Conservation (phyloP, 2,113 vertebrate species). For the Entelurus aequoreus region DNA sequence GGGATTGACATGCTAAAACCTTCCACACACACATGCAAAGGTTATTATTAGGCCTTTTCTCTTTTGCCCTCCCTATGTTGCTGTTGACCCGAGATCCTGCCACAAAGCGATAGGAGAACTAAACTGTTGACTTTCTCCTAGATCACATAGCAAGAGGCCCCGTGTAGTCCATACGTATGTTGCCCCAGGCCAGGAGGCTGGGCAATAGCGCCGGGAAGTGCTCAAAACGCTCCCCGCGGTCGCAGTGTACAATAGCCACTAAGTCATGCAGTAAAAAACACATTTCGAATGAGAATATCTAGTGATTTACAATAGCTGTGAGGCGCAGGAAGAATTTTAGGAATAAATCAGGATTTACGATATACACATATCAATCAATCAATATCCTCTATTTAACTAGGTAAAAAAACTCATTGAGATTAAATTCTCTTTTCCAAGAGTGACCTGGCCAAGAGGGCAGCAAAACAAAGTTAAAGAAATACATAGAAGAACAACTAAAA, state of each 20-base stretch:
- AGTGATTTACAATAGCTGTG: too few relatives aligned
- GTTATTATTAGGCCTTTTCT: constrained; percentile 56
- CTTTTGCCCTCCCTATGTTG: constrained; percentile 39
- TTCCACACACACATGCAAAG: constrained; percentile 39
- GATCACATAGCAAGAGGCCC: constrained; percentile 61
- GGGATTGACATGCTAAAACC: constrained; percentile 57
- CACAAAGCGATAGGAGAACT: constrained; percentile 60
- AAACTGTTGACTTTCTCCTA: constrained; percentile 68
- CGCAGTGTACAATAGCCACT: neutral
- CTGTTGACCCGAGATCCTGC: constrained; percentile 62
- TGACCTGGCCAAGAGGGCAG: too few relatives aligned
- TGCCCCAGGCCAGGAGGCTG: constrained; percentile 48
- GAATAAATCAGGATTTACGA: too few relatives aligned
- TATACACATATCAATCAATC: too few relatives aligned
- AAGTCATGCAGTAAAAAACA: too few relatives aligned
- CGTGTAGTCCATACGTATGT: constrained; percentile 50
- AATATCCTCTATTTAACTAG: too few relatives aligned
- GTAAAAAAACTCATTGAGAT: too few relatives aligned
- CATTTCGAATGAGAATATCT: too few relatives aligned
- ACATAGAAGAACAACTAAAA: too few relatives aligned
- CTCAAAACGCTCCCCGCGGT: constrained; percentile 17
- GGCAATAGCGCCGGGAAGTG: constrained; percentile 22
- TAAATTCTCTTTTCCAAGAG: too few relatives aligned
- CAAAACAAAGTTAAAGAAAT: too few relatives aligned
- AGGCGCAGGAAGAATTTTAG: too few relatives aligned